phyloP scores from a whole-genome alignment of 2,888 invertebrate species.

The Prenolepis imparis region DNA sequence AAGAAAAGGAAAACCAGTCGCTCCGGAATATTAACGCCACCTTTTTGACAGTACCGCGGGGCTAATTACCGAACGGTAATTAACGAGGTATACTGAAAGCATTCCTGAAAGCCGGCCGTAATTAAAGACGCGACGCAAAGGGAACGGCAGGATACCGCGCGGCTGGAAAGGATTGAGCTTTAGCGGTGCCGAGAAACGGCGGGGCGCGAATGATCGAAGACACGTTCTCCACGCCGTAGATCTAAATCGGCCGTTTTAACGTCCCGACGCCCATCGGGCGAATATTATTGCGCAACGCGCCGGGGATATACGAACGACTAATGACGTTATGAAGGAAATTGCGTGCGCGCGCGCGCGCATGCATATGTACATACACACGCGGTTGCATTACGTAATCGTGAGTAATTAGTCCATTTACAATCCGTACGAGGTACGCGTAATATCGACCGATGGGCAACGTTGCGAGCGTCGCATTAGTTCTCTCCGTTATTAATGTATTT shows the following conservation, averaged over 20 bases:
- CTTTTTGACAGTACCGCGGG: slow-evolving; percentile 38
- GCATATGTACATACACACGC: background rate
- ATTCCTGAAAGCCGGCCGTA: slow-evolving; percentile 47
- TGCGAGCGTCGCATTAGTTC: slow-evolving; percentile 77
- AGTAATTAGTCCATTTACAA: slow-evolving; percentile 83
- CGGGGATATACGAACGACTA: slow-evolving; percentile 74
- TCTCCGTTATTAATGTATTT: slow-evolving; percentile 82
- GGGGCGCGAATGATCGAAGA: slow-evolving; percentile 30
- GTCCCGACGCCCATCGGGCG: slow-evolving; percentile 70
- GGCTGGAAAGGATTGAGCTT: slow-evolving; percentile 41
- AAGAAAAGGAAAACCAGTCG: slow-evolving; percentile 12
- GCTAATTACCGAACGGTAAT: slow-evolving; percentile 54
- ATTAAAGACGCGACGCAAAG: slow-evolving; percentile 36
- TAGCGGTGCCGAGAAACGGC: background rate
- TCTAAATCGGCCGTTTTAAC: slow-evolving; percentile 71
- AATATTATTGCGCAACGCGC: slow-evolving; percentile 78
- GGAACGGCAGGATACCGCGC: slow-evolving; percentile 40
- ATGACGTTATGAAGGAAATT: slow-evolving; percentile 75
- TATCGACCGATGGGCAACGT: slow-evolving; percentile 62
- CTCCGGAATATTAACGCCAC: slow-evolving; percentile 21
- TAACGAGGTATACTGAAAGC: slow-evolving; percentile 29
- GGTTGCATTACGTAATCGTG: slow-evolving; percentile 78
- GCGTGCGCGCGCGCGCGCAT: slow-evolving; percentile 24
- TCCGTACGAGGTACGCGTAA: slow-evolving; percentile 63
- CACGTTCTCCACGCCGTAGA: slow-evolving; percentile 37